A percentile compares a stretch with the other conserved stretches of the same genome.
Evolutionary conservation across 2,113 vertebrate genomes (phyloP).

Genomic region (Percopsis transmontana): DNA sequence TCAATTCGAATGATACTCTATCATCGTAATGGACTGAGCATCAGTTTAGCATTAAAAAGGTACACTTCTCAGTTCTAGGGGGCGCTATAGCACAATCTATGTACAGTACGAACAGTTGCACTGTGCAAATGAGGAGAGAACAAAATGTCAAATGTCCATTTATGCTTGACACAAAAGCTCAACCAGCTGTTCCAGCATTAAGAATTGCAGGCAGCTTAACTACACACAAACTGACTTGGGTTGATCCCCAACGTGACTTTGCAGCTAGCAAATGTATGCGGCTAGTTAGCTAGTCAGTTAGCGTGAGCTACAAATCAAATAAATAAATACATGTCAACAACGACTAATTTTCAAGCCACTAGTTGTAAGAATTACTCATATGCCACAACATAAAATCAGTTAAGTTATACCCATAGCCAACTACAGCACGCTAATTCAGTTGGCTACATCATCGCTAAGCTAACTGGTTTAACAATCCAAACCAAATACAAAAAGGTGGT

Average conservation of each 20-base stretch:
- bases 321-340: background rate
- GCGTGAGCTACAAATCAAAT: background rate
- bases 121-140: background rate
- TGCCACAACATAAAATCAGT: background rate
- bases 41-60: no score
- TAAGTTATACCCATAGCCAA: no score
- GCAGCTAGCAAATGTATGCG: background rate
- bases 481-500: no score
- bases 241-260: background rate
- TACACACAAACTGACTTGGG: background rate
- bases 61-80: background rate
- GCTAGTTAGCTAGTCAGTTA: background rate
- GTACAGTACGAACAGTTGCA: background rate
- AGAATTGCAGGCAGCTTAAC: background rate
- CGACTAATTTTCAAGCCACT: background rate
- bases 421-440: background rate
- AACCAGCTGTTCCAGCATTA: background rate
- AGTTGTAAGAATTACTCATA: background rate
- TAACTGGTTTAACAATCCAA: slow-evolving; percentile 20
- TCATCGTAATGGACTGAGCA: no score
- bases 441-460: slow-evolving; percentile 13
- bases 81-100: background rate
- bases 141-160: background rate
- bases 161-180: background rate
- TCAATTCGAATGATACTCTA: no score